These are phyloP conservation scores for Theristus sp. DNA, from an alignment of 2,888 invertebrate species.

Conservation along the genomic window DNA sequence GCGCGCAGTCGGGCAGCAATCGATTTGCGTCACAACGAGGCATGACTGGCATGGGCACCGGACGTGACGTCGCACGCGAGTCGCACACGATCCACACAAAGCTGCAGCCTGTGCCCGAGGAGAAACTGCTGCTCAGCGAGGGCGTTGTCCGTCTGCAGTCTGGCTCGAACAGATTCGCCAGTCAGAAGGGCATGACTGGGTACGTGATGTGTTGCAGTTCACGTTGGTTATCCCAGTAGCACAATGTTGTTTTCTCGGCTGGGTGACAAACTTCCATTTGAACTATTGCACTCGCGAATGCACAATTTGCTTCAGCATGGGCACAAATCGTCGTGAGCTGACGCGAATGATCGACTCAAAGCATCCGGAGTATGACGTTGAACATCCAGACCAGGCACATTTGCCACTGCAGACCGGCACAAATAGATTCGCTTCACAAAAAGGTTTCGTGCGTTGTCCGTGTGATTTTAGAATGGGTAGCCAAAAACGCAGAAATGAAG, in stretches of 20 bases:
- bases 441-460: no score
- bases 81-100: background rate
- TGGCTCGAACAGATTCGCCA: constrained; percentile 18
- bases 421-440: constrained; percentile 24
- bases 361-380: constrained; percentile 28
- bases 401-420: constrained; percentile 28
- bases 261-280: no score
- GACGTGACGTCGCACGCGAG: constrained; percentile 28
- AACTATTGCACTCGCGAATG: no score
- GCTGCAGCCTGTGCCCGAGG: constrained; percentile 6
- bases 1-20: constrained; percentile 27
- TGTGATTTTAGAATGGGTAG: no score
- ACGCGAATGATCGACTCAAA: constrained; percentile 28
- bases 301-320: background rate
- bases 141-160: constrained; percentile 23
- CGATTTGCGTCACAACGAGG: constrained; percentile 9
- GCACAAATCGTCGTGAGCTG: constrained; percentile 26
- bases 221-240: no score
- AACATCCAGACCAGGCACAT: constrained; percentile 25
- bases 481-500: no score
- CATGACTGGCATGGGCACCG: constrained; percentile 27
- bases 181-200: constrained; percentile 23
- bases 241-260: no score
- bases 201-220: background rate
- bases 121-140: constrained; percentile 11